A percentile compares a stretch with the other conserved stretches of the same genome.
phyloP scores from a whole-genome alignment of 1,140 invertebrate species.

The Anoplophora glabripennis region DNA sequence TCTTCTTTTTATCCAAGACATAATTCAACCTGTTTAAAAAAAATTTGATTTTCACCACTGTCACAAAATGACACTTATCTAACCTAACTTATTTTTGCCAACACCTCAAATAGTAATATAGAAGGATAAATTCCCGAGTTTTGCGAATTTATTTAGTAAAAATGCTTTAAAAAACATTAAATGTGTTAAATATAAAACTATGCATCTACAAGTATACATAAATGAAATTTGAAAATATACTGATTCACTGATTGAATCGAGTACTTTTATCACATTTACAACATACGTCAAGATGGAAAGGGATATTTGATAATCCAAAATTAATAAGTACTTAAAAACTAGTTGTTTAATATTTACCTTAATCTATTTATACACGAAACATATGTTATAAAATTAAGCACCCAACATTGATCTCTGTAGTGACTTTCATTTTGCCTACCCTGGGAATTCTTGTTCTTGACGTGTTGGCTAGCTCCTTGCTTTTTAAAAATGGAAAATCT shows the following conservation, averaged over 20 bases:
- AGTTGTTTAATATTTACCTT: neutral
- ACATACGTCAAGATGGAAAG: neutral
- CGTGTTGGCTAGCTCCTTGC: too few relatives aligned
- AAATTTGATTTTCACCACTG: neutral
- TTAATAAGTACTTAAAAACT: neutral
- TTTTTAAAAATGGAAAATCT: too few relatives aligned
- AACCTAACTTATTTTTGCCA: conserved; percentile 5
- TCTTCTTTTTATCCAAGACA: conserved; percentile 45
- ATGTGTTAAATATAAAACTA: neutral
- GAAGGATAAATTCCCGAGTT: neutral
- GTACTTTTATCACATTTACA: neutral
- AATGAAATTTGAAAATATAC: neutral
- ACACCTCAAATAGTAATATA: neutral
- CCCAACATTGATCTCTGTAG: conserved; percentile 1
- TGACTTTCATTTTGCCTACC: conserved; percentile 3
- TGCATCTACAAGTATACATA: neutral
- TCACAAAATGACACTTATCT: conserved; percentile 2
- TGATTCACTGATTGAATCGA: neutral
- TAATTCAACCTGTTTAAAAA: conserved; percentile 20
- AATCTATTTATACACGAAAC: neutral
- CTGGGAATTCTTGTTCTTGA: too few relatives aligned
- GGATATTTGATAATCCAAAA: neutral
- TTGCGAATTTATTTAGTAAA: neutral
- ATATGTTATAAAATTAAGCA: conserved; percentile 7
- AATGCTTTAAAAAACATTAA: neutral